phyloP scores from a whole-genome alignment of 2,888 invertebrate genomes.

The Diarsia mendica region DNA sequence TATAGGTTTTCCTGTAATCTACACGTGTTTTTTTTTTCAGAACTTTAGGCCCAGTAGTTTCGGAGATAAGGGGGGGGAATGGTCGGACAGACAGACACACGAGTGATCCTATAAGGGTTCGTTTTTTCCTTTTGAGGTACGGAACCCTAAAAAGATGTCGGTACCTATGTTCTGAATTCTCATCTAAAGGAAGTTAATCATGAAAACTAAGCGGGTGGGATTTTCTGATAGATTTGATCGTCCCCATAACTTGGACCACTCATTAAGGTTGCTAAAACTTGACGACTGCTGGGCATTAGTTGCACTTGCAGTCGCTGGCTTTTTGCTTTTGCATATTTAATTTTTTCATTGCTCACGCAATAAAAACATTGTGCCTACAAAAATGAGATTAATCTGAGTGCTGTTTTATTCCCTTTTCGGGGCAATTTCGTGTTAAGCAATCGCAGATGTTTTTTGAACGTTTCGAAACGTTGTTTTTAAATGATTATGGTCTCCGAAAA shows the following conservation, averaged over 20 bases:
- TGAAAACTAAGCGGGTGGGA: neutral
- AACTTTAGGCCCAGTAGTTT: too few relatives aligned
- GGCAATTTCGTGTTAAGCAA: slow-evolving; percentile 11
- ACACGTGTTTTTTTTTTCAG: too few relatives aligned
- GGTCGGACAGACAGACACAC: too few relatives aligned
- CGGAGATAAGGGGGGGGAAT: too few relatives aligned
- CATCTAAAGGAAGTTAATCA: neutral
- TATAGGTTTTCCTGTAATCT: too few relatives aligned
- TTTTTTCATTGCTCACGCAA: neutral
- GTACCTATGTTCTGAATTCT: too few relatives aligned
- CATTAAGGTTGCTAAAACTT: slow-evolving; percentile 13
- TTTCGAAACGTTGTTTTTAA: slow-evolving; percentile 12
- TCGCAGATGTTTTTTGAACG: neutral
- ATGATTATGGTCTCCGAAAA: slow-evolving; percentile 7
- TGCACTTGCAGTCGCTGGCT: slow-evolving; percentile 46
- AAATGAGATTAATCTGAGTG: slow-evolving; percentile 5
- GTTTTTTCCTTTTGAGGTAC: too few relatives aligned
- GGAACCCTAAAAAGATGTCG: too few relatives aligned
- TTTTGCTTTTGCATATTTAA: slow-evolving; percentile 12
- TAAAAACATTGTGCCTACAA: slow-evolving; percentile 34
- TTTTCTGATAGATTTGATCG: neutral
- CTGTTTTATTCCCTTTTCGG: slow-evolving; percentile 1
- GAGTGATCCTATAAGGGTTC: too few relatives aligned
- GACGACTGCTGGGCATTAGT: slow-evolving; percentile 52
- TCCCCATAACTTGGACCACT: slow-evolving; percentile 24